Evolutionary conservation across 1,140 invertebrate species (phyloP).

Genomic region (Meloidogyne chitwoodi): DNA sequence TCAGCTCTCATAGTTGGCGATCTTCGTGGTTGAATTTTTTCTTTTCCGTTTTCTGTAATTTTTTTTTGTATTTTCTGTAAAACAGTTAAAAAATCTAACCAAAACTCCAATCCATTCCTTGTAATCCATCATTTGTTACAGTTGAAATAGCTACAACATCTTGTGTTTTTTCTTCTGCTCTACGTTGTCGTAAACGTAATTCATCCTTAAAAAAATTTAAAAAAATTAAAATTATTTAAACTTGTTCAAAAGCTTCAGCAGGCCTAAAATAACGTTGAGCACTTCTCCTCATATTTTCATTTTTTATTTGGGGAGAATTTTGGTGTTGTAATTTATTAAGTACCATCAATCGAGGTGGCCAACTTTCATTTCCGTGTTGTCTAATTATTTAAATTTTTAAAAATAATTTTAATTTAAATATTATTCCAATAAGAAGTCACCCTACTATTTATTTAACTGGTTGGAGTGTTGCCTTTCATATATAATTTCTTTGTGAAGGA

Average conservation of each 20-base stretch:
- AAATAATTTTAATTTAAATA: not conserved
- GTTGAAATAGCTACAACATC: slow-evolving; percentile 9
- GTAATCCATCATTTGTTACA: slow-evolving; percentile 12
- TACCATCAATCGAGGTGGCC: slow-evolving; percentile 10
- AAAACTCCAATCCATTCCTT: slow-evolving; percentile 17
- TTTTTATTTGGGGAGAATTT: not conserved
- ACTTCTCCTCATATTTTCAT: not conserved
- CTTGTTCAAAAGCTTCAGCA: not conserved
- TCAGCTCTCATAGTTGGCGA: not conserved
- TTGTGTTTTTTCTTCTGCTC: slow-evolving; percentile 16
- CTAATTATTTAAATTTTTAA: too few species aligned
- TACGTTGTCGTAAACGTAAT: slow-evolving; percentile 6
- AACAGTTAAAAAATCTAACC: not conserved
- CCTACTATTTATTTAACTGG: too few species aligned
- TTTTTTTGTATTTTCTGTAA: not conserved
- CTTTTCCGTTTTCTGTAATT: slow-evolving; percentile 1
- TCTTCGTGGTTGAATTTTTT: not conserved
- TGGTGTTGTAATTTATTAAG: not conserved
- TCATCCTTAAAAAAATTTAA: not conserved
- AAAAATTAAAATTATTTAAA: not conserved
- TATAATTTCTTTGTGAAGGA: too few species aligned
- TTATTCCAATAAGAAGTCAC: not conserved
- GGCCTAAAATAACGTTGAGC: slow-evolving; percentile 7
- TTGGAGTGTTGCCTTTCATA: too few species aligned
- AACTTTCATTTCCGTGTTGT: slow-evolving; percentile 4